Percentiles rank a stretch among this genome's conserved stretches.
phyloP scores from a whole-genome alignment of 2,113 vertebrate species.

The Choloepus hoffmanni region DNA sequence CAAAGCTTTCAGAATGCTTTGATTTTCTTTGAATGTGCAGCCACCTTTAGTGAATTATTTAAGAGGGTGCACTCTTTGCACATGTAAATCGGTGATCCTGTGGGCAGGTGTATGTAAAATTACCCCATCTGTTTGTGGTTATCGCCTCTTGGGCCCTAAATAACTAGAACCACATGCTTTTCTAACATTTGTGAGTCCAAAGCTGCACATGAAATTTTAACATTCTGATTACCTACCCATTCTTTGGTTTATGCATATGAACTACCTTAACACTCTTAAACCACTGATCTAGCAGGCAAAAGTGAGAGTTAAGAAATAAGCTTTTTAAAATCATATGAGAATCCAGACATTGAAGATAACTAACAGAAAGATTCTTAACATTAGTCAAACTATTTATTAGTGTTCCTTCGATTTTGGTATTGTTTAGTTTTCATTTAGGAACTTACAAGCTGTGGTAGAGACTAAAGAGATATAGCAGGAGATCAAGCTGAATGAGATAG shows the following conservation, averaged over 20 bases:
- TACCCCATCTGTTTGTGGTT: background rate
- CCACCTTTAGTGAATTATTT: background rate
- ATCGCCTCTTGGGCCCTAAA: background rate
- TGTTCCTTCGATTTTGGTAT: background rate
- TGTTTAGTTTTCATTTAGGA: background rate
- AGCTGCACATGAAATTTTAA: background rate
- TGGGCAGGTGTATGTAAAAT: background rate
- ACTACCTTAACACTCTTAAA: background rate
- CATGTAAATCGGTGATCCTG: background rate
- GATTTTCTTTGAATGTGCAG: background rate
- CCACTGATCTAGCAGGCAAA: background rate
- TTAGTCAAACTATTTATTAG: background rate
- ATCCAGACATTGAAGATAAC: background rate
- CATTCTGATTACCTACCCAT: background rate
- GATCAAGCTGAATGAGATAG: background rate
- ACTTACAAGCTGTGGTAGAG: background rate
- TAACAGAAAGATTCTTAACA: background rate
- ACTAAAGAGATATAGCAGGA: background rate
- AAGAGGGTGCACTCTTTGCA: background rate
- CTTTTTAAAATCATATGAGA: background rate
- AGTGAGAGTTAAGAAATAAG: background rate
- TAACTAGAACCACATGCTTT: constrained; percentile 27
- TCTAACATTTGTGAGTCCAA: background rate
- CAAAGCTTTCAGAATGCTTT: background rate
- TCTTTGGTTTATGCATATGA: background rate